phyloP scores from a whole-genome alignment of 2,888 invertebrate species.

The Halocaridina rubra region DNA sequence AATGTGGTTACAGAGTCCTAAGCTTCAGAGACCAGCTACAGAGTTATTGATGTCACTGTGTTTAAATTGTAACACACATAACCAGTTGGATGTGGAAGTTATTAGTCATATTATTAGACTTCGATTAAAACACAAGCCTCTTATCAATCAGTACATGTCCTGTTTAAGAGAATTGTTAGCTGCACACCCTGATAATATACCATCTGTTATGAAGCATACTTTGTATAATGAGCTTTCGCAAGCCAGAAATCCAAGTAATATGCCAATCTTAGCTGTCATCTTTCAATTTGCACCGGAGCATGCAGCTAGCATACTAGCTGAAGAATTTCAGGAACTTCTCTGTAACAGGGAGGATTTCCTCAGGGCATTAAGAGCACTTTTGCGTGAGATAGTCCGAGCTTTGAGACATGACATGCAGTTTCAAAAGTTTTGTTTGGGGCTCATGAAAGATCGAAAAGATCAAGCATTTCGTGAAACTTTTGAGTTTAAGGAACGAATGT shows the following conservation, averaged over 20 bases:
- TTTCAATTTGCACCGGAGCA: conserved; percentile 86
- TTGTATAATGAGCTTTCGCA: conserved; percentile 93
- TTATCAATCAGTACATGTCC: conserved; percentile 87
- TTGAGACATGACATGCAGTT: conserved; percentile 85
- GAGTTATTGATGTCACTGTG: conserved; percentile 91
- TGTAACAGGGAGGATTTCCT: conserved; percentile 85
- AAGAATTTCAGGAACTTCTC: conserved; percentile 86
- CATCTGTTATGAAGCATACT: conserved; percentile 87
- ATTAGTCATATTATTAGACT: conserved; percentile 89
- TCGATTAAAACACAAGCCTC: conserved; percentile 91
- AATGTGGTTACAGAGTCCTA: conserved; percentile 95
- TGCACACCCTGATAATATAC: conserved; percentile 85
- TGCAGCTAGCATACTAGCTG: conserved; percentile 85
- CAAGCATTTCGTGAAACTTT: conserved; percentile 73
- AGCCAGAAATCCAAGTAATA: conserved; percentile 93
- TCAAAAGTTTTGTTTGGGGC: conserved; percentile 80
- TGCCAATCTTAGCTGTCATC: conserved; percentile 89
- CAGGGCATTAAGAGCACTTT: conserved; percentile 83
- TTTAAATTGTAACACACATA: conserved; percentile 84
- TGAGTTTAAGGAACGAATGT: conserved; percentile 85
- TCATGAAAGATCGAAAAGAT: conserved; percentile 74
- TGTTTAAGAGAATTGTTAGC: conserved; percentile 92
- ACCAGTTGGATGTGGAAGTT: conserved; percentile 80
- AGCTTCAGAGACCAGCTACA: conserved; percentile 90
- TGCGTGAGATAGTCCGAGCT: conserved; percentile 89